These are phyloP conservation scores for Aphrocallistes beatrix DNA, from an alignment of 37 sponge, comb jelly and placozoan species.

Conservation along the genomic window DNA sequence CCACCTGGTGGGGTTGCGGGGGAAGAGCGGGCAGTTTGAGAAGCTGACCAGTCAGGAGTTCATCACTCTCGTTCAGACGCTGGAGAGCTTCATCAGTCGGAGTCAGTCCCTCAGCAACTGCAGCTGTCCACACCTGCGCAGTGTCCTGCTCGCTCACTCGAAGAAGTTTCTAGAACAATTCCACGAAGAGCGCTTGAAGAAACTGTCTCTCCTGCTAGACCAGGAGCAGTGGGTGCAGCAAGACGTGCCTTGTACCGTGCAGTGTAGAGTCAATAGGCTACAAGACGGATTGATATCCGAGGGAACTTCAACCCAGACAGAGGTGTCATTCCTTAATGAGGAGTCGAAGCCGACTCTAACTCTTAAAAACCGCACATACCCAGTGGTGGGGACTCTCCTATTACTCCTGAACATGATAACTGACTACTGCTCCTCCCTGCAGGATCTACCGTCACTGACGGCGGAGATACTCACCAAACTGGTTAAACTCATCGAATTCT, in stretches of 20 bases:
- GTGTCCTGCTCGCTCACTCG: slow-evolving; percentile 63
- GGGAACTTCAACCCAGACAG: neutral
- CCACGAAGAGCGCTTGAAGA: slow-evolving; percentile 45
- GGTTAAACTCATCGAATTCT: slow-evolving; percentile 64
- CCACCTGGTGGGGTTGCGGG: slow-evolving; percentile 57
- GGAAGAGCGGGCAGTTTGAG: slow-evolving; percentile 56
- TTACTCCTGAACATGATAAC: slow-evolving; percentile 64
- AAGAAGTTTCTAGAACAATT: slow-evolving; percentile 77
- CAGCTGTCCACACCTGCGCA: slow-evolving; percentile 52
- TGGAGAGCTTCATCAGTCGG: slow-evolving; percentile 53
- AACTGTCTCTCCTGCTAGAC: slow-evolving; percentile 61
- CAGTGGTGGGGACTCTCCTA: slow-evolving; percentile 34
- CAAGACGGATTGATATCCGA: slow-evolving; percentile 24
- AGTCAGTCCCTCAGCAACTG: slow-evolving; percentile 43
- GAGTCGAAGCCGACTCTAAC: neutral
- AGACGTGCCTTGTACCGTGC: slow-evolving; percentile 73
- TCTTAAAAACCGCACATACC: neutral
- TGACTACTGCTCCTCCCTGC: slow-evolving; percentile 83
- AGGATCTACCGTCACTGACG: slow-evolving; percentile 73
- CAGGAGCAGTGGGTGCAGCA: slow-evolving; percentile 67
- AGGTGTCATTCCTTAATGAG: neutral
- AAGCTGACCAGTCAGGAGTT: slow-evolving; percentile 55
- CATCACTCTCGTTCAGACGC: slow-evolving; percentile 35
- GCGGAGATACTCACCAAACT: slow-evolving; percentile 71
- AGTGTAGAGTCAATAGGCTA: slow-evolving; percentile 41